These are phyloP conservation scores for Ladona fulva DNA, from an alignment of 1,140 invertebrate species.

Conservation along the genomic window DNA sequence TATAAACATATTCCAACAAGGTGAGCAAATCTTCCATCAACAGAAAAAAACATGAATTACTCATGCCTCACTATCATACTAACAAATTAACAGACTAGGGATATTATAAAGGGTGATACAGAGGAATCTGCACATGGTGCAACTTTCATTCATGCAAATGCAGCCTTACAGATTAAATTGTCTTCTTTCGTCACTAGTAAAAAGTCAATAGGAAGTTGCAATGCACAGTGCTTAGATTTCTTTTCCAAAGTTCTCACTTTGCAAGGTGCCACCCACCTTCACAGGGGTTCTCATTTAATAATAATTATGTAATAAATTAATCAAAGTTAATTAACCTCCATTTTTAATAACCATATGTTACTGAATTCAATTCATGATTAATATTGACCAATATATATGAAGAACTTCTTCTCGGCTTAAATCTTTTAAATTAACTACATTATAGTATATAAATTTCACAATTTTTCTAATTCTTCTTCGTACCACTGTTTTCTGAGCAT, in stretches of 20 bases:
- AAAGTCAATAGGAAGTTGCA: not conserved
- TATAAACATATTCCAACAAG: not conserved
- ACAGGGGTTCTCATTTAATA: not conserved
- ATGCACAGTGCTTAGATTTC: not conserved
- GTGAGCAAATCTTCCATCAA: not conserved
- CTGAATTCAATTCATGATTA: not conserved
- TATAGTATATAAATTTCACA: not conserved
- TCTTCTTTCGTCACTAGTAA: not conserved
- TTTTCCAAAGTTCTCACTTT: not conserved
- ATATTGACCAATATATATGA: not conserved
- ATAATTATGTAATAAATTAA: not conserved
- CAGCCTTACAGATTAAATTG: not conserved
- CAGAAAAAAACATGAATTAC: not conserved
- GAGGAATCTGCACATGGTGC: not conserved
- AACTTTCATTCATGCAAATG: not conserved
- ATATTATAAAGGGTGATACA: not conserved
- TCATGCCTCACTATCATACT: not conserved
- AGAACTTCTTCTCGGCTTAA: not conserved
- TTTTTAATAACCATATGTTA: not conserved
- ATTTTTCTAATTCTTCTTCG: not conserved
- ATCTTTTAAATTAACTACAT: not conserved
- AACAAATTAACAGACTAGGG: not conserved
- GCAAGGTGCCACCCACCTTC: not conserved
- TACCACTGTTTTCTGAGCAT: not conserved
- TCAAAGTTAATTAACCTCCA: not conserved